phyloP scores from a whole-genome alignment of 2,888 invertebrate species.

The Hololepta plana region DNA sequence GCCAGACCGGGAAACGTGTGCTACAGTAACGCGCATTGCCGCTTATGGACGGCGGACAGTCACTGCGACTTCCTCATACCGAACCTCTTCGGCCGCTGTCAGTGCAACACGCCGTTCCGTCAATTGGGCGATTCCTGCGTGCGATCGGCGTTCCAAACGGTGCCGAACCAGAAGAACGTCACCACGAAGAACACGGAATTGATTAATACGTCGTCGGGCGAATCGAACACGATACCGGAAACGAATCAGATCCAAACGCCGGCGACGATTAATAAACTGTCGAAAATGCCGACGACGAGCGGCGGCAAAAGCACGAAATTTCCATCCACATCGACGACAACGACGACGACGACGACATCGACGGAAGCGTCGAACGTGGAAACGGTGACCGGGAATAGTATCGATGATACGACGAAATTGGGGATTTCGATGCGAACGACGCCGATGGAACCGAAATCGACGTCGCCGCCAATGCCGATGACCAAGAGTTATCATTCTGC shows the following conservation, averaged over 20 bases:
- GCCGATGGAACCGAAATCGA: conserved; percentile 29
- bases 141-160: conserved; percentile 26
- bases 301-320: conserved; percentile 10
- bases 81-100: conserved; percentile 75
- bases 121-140: conserved; percentile 48
- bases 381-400: conserved; percentile 6
- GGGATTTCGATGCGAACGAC: conserved; percentile 27
- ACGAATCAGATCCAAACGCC: no score
- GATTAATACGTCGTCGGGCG: conserved; percentile 14
- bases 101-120: conserved; percentile 50
- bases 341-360: conserved; percentile 19
- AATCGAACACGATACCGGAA: conserved; percentile 11
- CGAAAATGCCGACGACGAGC: conserved; percentile 10
- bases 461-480: conserved; percentile 17
- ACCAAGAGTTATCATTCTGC: no score
- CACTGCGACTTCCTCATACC: conserved; percentile 82
- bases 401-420: conserved; percentile 11
- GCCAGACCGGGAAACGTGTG: conserved; percentile 74
- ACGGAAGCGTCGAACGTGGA: conserved; percentile 12
- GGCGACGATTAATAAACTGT: conserved; percentile 13
- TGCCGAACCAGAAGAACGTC: conserved; percentile 7
- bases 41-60: conserved; percentile 63
- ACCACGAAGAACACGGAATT: conserved; percentile 7
- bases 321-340: conserved; percentile 16
- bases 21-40: conserved; percentile 78